Evolutionary conservation across 1,140 invertebrate genomes (phyloP).

Genomic region (Aphelenchoides fujianensis): DNA sequence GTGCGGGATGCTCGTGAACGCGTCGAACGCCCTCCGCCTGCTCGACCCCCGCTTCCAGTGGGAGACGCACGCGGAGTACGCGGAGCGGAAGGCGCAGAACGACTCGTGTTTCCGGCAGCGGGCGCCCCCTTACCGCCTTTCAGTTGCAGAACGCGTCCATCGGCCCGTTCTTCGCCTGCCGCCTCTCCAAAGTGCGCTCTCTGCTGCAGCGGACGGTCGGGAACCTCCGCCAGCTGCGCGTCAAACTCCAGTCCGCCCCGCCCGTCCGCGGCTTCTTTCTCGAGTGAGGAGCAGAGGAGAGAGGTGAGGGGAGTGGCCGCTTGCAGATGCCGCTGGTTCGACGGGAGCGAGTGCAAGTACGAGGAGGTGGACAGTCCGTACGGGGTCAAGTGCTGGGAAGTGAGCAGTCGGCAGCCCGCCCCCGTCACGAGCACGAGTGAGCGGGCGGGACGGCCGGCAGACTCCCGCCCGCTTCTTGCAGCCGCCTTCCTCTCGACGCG

Average conservation of each 20-base stretch:
- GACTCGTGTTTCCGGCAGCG: not conserved
- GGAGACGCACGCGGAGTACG: not conserved
- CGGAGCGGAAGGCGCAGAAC: constrained; percentile 3
- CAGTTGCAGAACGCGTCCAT: not conserved
- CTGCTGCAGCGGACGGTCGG: not conserved
- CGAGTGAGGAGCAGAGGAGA: not conserved
- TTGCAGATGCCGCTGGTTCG: not conserved
- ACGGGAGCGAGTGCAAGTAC: not conserved
- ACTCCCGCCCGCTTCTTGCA: too few relatives aligned
- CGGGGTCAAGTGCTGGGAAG: not conserved
- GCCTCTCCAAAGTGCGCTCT: not conserved
- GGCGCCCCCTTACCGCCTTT: not conserved
- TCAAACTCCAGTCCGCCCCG: not conserved
- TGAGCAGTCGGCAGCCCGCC: not conserved
- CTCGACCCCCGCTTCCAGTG: not conserved
- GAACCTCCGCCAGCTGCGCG: not conserved
- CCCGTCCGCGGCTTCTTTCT: not conserved
- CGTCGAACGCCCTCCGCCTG: not conserved
- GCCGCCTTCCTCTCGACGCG: not conserved
- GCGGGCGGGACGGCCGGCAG: too few relatives aligned
- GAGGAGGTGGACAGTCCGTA: not conserved
- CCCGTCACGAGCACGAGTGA: too few relatives aligned
- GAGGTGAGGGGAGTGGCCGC: not conserved
- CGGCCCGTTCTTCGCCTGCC: not conserved
- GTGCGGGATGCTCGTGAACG: not conserved